Evolutionary conservation across 1,140 invertebrate species (phyloP), one percentile per base, ranked within the genome.

Genomic region (Reticulitermes speratus): DNA sequence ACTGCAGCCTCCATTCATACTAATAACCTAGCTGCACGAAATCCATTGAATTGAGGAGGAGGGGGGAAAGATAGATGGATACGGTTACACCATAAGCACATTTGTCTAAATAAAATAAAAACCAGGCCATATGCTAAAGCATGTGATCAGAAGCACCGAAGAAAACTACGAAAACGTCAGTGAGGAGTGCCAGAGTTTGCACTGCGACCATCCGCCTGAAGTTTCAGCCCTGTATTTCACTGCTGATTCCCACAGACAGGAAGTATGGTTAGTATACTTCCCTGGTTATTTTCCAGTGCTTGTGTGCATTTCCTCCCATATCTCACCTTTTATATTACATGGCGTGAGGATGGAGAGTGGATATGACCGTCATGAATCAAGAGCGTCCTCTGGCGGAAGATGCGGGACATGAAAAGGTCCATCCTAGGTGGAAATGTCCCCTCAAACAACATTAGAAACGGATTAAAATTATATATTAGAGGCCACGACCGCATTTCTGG

Each of bases 321-420:
- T 75, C 65, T 75, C 65, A 75, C 65, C 65, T 75, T 84, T 84
- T 84, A 84, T 45, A 44, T 44, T 44, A 84, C 83, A 84, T 44
- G 83, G 83, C 83, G 32, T 5, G 83, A 44, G 48, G 83, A 45
- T 45, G 48, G 48, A 84, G 83, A 23, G 83, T 84, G 83, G 83
- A 84, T 84, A 84, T 84, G 83, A 19, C 83, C 25, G 38, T 32
- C 83, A 84, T 84, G 83, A 84, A 84, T 84, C 83, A 84, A 84
- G 11, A 25, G 48, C 44, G 83, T n/a, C 65, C n/a, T 8, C 25
- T 30, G 25, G 65, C 65, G 83, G 83, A 84, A 44, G 83, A 84
- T 44, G 83, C 38, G 32, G 83, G 48, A 84, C 83, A 84, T 75
- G 65, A 75, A 75, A 69, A 75, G 83, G 44, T 44, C 83, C 83